Evolutionary conservation across 2,113 vertebrate genomes (phyloP).

Genomic region (Grallaria varia): DNA sequence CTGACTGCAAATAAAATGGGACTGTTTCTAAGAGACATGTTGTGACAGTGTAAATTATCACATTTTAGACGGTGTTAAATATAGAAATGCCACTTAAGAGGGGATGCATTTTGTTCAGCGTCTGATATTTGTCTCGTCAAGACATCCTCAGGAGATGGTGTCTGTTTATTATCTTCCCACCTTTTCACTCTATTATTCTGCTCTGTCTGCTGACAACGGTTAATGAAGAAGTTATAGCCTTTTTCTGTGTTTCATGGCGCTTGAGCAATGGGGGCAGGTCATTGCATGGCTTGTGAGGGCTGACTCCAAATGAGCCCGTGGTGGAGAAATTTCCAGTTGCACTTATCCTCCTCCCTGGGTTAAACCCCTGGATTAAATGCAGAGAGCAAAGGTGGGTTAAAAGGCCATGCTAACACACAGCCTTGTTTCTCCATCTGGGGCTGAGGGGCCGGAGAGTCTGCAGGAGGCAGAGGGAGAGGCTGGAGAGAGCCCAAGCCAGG

Average conservation of each 20-base stretch:
- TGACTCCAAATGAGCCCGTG: fast-evolving
- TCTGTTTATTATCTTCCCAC: slow-evolving; percentile 34
- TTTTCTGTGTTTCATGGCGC: neutral
- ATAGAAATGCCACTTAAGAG: slow-evolving; percentile 47
- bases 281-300: fast-evolving
- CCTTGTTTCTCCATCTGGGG: neutral
- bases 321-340: neutral
- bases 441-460: neutral
- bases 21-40: slow-evolving; percentile 45
- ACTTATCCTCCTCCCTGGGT: neutral
- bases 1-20: slow-evolving; percentile 42
- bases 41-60: slow-evolving; percentile 56
- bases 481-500: neutral
- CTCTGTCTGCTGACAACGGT: neutral
- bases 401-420: neutral
- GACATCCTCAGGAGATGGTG: neutral
- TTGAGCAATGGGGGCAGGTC: neutral
- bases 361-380: neutral
- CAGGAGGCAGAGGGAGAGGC: neutral
- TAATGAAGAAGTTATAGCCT: neutral
- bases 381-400: neutral
- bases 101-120: neutral
- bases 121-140: slow-evolving; percentile 39
- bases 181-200: neutral
- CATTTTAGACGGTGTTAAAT: slow-evolving; percentile 44